Conservation (phyloP, 2,888 invertebrate species). For the Arrhopalites spinosus region DNA sequence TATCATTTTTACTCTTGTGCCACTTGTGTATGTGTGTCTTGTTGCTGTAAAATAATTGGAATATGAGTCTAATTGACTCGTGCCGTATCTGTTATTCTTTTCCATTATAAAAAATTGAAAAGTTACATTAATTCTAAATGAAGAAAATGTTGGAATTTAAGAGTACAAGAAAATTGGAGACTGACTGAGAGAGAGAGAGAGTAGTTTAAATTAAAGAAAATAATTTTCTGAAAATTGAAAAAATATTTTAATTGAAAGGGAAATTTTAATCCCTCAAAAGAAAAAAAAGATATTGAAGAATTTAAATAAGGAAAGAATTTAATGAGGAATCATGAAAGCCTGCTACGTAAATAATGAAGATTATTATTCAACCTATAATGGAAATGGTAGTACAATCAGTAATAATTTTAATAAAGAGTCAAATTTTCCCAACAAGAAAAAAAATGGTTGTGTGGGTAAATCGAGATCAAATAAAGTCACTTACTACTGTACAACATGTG, state of each 20-base stretch:
- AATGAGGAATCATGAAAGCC: constrained; percentile 17
- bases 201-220: not conserved
- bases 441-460: constrained; percentile 12
- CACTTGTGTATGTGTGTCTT: too few species aligned
- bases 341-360: not conserved
- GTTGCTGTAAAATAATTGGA: too few species aligned
- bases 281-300: not conserved
- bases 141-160: too few species aligned
- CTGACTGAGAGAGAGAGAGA: not conserved
- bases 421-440: not conserved
- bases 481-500: constrained; percentile 33
- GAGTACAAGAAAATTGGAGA: too few species aligned
- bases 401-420: not conserved
- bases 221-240: constrained; percentile 8
- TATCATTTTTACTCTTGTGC: too few species aligned
- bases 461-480: constrained; percentile 7
- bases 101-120: too few species aligned
- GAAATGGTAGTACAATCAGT: not conserved
- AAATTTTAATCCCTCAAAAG: not conserved
- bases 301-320: not conserved
- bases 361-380: not conserved
- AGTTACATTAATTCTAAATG: too few species aligned
- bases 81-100: too few species aligned
- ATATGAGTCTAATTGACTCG: too few species aligned
- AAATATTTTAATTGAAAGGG: not conserved